Base-by-base conservation (phyloP, 2,888 invertebrate species). In the Patella depressa region DNA sequence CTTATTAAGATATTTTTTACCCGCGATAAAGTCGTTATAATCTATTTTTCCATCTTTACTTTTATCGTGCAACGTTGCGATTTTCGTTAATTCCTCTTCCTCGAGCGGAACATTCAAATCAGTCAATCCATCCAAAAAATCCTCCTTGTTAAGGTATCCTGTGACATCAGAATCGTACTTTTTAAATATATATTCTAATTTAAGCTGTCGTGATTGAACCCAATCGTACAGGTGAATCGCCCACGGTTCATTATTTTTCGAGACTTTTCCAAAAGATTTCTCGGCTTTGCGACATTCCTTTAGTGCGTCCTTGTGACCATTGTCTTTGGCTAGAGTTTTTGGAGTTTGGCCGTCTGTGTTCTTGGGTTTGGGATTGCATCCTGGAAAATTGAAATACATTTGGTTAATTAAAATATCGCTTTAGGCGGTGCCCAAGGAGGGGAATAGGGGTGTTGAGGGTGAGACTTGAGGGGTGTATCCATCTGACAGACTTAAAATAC, bases 361-460 rank as follows among this genome's bases (percentile, higher is more conserved):
- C 83, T 92, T 92, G 57, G 87, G 85, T 83, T 92, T 92, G n/a
- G 92, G 91, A 82, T 92, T 92, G 82, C 91, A 90, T 55, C 92
- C 92, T 92, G 78, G 2, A 79, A 78, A 76, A 76, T 73, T 71
- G 53, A 72, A 71, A 76, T 69, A 72, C 45, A 45, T 53, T 9
- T 9, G 7, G 0, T 45, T 2, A 29, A 29, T 2, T 29, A 45
- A 45, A 45, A 45, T 45, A 45, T 45, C 45, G 1, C 9, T 45
- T 45, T 45, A 45, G 9, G 45, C 1, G 9, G 7, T 45, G 1
- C 45, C 45, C 45, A 45, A 45, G 9, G 45, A 45, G 45, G 45
- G 45, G 45, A 45, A 34, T 0, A 34, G 34, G 34, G 34, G 4
- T 34, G 34, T 5, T 34, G 5, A 7, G 34, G 34, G 34, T 34